Conservation (phyloP, 2,113 vertebrate genomes). For the Phylloscopus whistleri region DNA sequence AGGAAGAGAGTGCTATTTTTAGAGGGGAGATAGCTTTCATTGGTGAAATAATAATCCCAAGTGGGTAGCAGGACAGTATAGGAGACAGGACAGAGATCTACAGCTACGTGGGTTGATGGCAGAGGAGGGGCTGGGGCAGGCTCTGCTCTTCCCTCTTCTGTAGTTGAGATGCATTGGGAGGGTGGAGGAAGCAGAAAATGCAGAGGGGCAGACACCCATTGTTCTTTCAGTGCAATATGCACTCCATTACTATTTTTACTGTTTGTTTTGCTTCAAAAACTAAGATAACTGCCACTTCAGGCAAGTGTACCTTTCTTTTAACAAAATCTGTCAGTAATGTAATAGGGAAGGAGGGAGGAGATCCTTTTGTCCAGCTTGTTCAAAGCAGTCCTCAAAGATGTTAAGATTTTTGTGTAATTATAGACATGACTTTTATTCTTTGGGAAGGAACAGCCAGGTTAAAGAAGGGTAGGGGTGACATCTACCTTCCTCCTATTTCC, state of each 20-base stretch:
- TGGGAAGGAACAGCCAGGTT: not conserved
- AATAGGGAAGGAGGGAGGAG: not conserved
- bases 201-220: accelerated
- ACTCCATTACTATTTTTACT: not conserved
- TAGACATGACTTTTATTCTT: not conserved
- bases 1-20: not conserved
- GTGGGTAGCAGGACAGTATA: not conserved
- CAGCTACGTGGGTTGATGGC: accelerated
- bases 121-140: not conserved
- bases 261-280: not conserved
- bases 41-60: not conserved
- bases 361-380: not conserved
- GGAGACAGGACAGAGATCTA: not conserved
- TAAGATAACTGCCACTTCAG: not conserved
- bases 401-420: not conserved
- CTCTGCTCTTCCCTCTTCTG: not conserved
- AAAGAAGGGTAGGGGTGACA: not conserved
- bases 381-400: not conserved
- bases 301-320: not conserved
- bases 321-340: not conserved
- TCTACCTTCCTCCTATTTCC: not conserved
- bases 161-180: not conserved
- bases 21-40: not conserved
- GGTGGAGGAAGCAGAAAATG: not conserved
- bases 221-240: not conserved